phyloP scores from a whole-genome alignment of 2,888 invertebrate species.

The Allolobophora icterica region DNA sequence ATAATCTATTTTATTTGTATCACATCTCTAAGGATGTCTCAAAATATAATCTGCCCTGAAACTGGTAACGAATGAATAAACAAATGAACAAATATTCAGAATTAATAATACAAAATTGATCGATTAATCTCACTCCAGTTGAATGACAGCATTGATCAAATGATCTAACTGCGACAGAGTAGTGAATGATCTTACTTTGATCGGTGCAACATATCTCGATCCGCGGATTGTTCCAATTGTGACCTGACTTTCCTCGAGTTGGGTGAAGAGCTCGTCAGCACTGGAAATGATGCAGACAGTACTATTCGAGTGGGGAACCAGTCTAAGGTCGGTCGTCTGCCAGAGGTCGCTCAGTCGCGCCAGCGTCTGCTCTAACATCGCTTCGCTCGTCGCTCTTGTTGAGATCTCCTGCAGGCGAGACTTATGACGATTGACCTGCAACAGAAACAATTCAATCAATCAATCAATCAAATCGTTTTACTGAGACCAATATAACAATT shows the following conservation, averaged over 20 bases:
- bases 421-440: slow-evolving; percentile 62
- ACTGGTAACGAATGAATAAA: not conserved
- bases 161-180: not conserved
- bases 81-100: not conserved
- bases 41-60: too few relatives aligned
- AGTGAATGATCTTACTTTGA: slow-evolving; percentile 53
- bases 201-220: slow-evolving; percentile 63
- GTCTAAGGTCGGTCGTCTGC: slow-evolving; percentile 62
- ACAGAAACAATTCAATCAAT: too few relatives aligned
- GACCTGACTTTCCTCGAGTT: slow-evolving; percentile 65
- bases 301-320: slow-evolving; percentile 59
- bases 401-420: slow-evolving; percentile 65
- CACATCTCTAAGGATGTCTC: too few relatives aligned
- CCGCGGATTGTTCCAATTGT: slow-evolving; percentile 64
- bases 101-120: too few relatives aligned
- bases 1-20: too few relatives aligned
- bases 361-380: slow-evolving; percentile 64
- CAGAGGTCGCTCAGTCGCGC: slow-evolving; percentile 63
- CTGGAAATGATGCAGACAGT: slow-evolving; percentile 63
- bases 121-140: too few relatives aligned
- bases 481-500: too few relatives aligned
- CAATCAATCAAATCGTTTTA: too few relatives aligned
- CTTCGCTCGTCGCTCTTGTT: slow-evolving; percentile 65
- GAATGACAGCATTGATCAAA: not conserved
- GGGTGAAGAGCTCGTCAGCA: slow-evolving; percentile 64